Evolutionary conservation across 2,113 vertebrate species (phyloP), one percentile per base, ranked within the genome.

Genomic region (Circaetus cinerascens): DNA sequence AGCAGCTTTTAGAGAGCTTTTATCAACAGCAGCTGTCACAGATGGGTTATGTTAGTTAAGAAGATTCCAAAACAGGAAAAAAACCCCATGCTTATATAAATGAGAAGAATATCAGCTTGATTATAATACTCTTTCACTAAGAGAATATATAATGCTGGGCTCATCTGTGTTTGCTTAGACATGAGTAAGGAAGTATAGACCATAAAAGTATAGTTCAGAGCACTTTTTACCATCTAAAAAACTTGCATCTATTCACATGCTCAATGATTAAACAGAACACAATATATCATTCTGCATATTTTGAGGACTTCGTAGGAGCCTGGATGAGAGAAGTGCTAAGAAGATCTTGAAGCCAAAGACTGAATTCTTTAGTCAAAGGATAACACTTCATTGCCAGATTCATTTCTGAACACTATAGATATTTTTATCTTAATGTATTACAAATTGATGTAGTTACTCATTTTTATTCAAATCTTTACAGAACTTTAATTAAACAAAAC

Each of bases 21-120:
- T 96, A 96, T 96, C 89, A 96, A 91, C 77, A 96, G 84, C 95
- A 97, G 95, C 91, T 96, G 93, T 87, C 84, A 94, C 96, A 97
- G 95, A 97, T 96, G 94, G 91, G 84, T 94, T 96, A 81, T 78
- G 86, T 96, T 96, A 96, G 76, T 71, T 78, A 91, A 86, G 89
- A 94, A 87, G 64, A 91, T 95, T 96, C 69, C 84, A 91, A 96
- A 95, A 90, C 36, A 84, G 64, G 56, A 36, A 46, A 93, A 91
- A 80, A 87, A 26, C 0, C 4, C 4, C 22, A 41, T 38, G 51
- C 77, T 93, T 82, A 56, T 27, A 90, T 46, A 96, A 94, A 88
- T 71, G 50, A 84, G 84, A 86, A 95, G 57, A 93, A 74, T 87
- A 97, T 94, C 91, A 94, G 38, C 60, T 91, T 89, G 59, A 88